Conservation (phyloP, 2,797 vertebrate genomes). For the Anabacerthia variegaticeps region DNA sequence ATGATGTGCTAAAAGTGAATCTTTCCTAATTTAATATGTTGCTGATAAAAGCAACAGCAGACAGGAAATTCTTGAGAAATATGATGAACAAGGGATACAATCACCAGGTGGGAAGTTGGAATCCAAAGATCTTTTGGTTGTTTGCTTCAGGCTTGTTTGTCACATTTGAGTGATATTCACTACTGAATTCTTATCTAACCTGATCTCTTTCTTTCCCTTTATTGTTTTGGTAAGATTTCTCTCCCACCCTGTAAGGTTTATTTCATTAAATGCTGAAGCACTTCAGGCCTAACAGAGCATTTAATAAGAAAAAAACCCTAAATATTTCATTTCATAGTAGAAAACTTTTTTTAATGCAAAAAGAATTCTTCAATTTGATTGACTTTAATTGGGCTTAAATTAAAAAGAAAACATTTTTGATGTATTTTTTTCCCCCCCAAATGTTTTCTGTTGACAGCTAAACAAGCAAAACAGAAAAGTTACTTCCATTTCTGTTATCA, state of each 20-base stretch:
- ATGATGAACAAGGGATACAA: background rate
- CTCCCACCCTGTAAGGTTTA: fast-evolving
- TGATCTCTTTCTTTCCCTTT: background rate
- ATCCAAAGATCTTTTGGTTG: background rate
- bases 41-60: background rate
- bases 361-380: background rate
- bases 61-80: background rate
- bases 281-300: background rate
- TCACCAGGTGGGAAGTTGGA: background rate
- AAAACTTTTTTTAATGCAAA: background rate
- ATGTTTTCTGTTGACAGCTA: background rate
- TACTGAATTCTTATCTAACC: background rate
- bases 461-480: background rate
- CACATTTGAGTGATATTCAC: background rate
- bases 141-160: background rate
- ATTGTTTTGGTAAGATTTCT: background rate
- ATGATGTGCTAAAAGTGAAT: background rate
- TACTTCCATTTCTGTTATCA: background rate
- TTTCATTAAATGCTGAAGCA: background rate
- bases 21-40: background rate
- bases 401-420: background rate
- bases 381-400: background rate
- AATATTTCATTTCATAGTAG: background rate
- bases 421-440: fast-evolving
- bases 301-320: background rate